Base-by-base conservation (phyloP, 2,888 invertebrate species). In the Eurytoma californica region DNA sequence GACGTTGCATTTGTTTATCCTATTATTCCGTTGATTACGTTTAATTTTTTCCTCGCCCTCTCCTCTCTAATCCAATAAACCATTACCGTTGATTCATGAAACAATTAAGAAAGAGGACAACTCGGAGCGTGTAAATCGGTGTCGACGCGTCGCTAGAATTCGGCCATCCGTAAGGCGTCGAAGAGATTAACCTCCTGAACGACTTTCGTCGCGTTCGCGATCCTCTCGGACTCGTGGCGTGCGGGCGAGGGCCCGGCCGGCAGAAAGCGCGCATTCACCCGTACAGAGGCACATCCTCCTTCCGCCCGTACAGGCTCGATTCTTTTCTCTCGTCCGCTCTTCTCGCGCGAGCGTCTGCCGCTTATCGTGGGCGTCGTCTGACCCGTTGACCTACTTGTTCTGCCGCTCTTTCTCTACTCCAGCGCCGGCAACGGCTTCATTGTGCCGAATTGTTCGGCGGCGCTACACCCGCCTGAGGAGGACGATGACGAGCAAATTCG, bases 131-230 rank as follows among this genome's bases (percentile, higher is more conserved):
- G 39, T 9, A 9, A 39, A 39, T 39, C 9, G 7, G 9, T 39
- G 20, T 14, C 13, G 24, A 60, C 28, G 47, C 3, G n/a, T 14
- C 30, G 51, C 72, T 80, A 79, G 76, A 69, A 47, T 58, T 60
- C 47, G 57, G 69, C 47, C 58, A 7, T 4, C 24, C 20, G 47
- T 7, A 39, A 60, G 14, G 28, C 53, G 49, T 24, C 68, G 12
- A 18, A 14, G 47, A 47, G 47, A 73, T 77, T 49, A 72, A 77
- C 69, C 79, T 60, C 60, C 68, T 28, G 18, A 82, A 82, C 82
- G 82, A 51, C 53, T 74, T 75, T 53, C 63, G 69, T n/a, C 67
- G 73, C 57, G 18, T 49, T 67, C 68, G 55, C 55, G 53, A 68
- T 66, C 16, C 51, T 3, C 61, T 5, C 13, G 61, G 7, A 61